Conservation (phyloP, 2,113 vertebrate genomes). For the Puma concolor region DNA sequence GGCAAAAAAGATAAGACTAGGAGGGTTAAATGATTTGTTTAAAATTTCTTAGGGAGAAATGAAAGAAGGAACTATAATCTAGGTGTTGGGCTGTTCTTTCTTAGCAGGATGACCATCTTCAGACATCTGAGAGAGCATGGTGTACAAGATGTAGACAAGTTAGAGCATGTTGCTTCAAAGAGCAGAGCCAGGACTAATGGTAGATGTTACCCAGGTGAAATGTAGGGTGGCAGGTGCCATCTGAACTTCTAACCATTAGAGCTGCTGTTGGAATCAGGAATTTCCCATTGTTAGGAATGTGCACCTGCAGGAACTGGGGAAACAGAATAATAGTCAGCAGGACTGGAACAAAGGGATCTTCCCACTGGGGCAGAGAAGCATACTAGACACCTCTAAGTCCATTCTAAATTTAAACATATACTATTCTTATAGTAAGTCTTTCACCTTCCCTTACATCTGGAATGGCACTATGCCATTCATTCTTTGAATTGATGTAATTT, state of each 20-base stretch:
- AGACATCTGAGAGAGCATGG: background rate
- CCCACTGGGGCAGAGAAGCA: background rate
- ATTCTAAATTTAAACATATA: background rate
- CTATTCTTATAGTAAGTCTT: background rate
- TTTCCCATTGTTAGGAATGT: background rate
- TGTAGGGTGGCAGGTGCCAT: background rate
- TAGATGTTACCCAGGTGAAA: no score
- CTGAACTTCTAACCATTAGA: background rate
- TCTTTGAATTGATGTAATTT: background rate
- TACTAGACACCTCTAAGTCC: background rate
- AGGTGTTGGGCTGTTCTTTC: background rate
- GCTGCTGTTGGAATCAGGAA: background rate
- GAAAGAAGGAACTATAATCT: background rate
- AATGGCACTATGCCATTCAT: background rate
- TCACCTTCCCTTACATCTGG: background rate
- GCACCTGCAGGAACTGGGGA: background rate
- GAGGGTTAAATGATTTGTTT: background rate
- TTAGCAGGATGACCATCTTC: background rate
- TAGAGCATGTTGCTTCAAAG: background rate
- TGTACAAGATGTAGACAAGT: background rate
- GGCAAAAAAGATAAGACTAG: background rate
- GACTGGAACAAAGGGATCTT: background rate
- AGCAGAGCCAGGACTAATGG: background rate
- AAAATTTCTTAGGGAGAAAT: background rate
- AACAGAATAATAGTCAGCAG: background rate